Evolutionary conservation across 2,797 vertebrate genomes (phyloP), one percentile per base, ranked within the genome.

Genomic region (Poeciliopsis infans): DNA sequence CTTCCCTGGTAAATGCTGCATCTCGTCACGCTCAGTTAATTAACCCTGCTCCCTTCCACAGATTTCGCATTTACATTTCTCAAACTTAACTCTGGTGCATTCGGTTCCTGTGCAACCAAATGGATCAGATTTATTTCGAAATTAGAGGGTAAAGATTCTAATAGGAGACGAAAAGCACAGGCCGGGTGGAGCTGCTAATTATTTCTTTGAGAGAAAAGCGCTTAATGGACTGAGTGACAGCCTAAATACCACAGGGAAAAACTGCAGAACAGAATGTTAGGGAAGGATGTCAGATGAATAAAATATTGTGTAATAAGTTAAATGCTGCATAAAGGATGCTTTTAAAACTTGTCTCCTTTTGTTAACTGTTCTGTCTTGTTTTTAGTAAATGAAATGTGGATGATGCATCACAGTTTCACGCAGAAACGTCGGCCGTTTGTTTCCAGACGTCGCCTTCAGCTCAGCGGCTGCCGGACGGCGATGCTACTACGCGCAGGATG

Each of bases 171-270:
- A 53, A 36, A 74, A 41, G 51, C 49, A 8, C 47, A 41, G 36
- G 41, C 68, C 1, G 23, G 49, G 33, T 74, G 49, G 49, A 74
- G 47, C 15, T n/a, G 49, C 23, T 53, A 15, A 39, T 41, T 74
- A 55, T 55, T 74, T 39, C 51, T 39, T 55, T 55, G 23, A 55
- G 47, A 55, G 49, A 74, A 74, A 53, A 73, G 28, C 1, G 28
- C 71, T 49, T 51, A 72, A 72, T 72, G 71, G 71, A 73, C 33
- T 73, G 72, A 73, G 47, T 73, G 46, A 73, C 71, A 53, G 33
- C 46, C 31, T 55, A 51, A 51, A 41, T 41, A n/a, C 33, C 11
- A 39, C 36, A 55, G 49, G 25, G 33, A 41, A 74, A 55, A 55
- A 28, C 25, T 70, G 41, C 25, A n/a, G 11, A 55, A 12, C 72